Percentiles rank a stretch among this genome's conserved stretches.
These are phyloP conservation scores for Luffia ferchaultella DNA, from an alignment of 2,888 invertebrate genomes.

Conservation along the genomic window DNA sequence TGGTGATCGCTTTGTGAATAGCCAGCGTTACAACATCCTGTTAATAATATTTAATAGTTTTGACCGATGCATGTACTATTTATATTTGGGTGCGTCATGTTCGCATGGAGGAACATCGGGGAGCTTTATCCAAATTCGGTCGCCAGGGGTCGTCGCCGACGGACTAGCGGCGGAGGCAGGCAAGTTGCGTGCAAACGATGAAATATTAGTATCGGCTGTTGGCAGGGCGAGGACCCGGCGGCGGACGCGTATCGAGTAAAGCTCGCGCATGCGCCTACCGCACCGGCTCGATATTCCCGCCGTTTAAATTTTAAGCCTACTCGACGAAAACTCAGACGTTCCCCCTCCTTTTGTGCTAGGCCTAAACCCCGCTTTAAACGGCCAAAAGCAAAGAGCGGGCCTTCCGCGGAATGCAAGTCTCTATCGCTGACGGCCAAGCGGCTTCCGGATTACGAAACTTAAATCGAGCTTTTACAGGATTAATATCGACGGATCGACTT, in stretches of 20 bases:
- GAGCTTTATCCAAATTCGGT: not conserved
- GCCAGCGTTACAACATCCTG: no score
- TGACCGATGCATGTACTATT: no score
- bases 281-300: conserved; percentile 9
- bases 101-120: no score
- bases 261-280: conserved; percentile 19
- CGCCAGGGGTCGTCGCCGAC: not conserved
- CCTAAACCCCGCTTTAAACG: conserved; percentile 22
- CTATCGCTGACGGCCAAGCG: not conserved
- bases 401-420: not conserved
- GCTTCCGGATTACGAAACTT: not conserved
- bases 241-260: conserved; percentile 17
- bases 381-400: no score
- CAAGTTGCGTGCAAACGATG: conserved; percentile 41
- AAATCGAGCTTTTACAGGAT: not conserved
- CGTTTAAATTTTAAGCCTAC: conserved; percentile 28
- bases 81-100: no score
- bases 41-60: no score
- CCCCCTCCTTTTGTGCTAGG: conserved; percentile 30
- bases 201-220: conserved; percentile 36
- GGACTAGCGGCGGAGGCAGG: conserved; percentile 22
- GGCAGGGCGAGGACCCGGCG: conserved; percentile 28
- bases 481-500: not conserved
- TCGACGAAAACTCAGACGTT: conserved; percentile 14
- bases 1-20: no score